Evolutionary conservation across 2,113 vertebrate genomes (phyloP), one percentile per base, ranked within the genome.

Genomic region (Sapajus apella): DNA sequence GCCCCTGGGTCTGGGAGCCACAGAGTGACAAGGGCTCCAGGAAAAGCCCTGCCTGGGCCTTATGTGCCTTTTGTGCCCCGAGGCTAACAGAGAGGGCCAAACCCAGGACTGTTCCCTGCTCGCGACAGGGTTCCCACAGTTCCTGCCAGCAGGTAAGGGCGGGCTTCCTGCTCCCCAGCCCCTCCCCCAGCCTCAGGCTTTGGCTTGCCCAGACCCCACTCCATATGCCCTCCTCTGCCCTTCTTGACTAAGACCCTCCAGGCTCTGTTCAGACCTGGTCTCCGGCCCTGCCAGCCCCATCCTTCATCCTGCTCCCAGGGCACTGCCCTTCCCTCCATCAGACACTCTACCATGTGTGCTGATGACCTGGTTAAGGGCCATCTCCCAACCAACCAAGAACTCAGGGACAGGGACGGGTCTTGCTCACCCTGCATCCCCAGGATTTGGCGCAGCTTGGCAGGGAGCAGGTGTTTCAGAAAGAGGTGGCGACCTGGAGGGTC

Each of bases 141-240:
- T 32, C 61, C 5, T 32, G 27, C 61, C 27, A 32, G 18, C 52
- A 8, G 4, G 37, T 7, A 16, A 50, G 76, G 21, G 20, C 0
- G 13, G 45, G 27, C 3, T 12, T 16, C 16, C 3, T 21, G 25
- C 35, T 58, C 64, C 7, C 5, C 9, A 43, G 32, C 32, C 32
- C 12, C 79, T 80, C 9, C 1, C 58, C 43, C 13, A 37, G 68
- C 23, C 8, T 2, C 18, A 79, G 21, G n/a, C 23, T 25, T 64
- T 30, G 27, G 56, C 25, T 50, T 18, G 0, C 9, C 32, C 1
- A 1, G 9, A 23, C 30, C 88, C 43, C 47, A 47, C 43, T 35
- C 3, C 0, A 4, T 2, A 0, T 30, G 2, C 35, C 17, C 9
- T 70, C 58, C 50, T 64, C 72, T 6, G 4, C n/a, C 32, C 23